These are phyloP conservation scores for Pedetes capensis DNA, from an alignment of 2,113 vertebrate genomes.

Conservation along the genomic window DNA sequence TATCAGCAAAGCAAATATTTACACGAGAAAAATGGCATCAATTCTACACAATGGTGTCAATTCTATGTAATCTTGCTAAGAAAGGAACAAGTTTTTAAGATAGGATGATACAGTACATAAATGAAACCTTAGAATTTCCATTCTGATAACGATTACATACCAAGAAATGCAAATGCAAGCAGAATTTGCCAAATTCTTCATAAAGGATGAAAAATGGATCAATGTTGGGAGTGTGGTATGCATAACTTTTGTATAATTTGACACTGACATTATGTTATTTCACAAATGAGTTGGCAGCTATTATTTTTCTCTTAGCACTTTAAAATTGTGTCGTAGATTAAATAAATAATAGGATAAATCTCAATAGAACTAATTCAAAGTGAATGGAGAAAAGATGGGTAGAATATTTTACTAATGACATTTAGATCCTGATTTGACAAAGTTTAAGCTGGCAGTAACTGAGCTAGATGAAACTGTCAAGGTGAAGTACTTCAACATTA, in stretches of 20 bases:
- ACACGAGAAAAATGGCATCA: neutral
- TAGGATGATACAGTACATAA: slow-evolving; percentile 64
- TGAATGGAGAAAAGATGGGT: neutral
- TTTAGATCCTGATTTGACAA: neutral
- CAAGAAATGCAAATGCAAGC: neutral
- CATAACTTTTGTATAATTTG: neutral
- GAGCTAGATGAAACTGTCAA: neutral
- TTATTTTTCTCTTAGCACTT: neutral
- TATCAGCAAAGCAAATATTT: slow-evolving; percentile 49
- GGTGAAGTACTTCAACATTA: neutral
- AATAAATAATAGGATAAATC: neutral
- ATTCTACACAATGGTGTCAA: neutral
- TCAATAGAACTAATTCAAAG: neutral
- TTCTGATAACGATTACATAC: neutral
- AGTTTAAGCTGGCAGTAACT: neutral
- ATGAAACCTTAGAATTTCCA: slow-evolving; percentile 58
- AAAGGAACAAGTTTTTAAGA: neutral
- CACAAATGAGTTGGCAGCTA: neutral
- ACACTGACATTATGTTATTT: neutral
- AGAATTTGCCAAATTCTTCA: neutral
- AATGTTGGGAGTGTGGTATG: neutral
- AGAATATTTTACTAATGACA: neutral
- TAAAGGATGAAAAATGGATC: neutral
- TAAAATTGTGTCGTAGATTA: neutral
- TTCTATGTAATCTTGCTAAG: too few species aligned